Conservation (phyloP, 2,797 vertebrate species). For the Liparis tanakae region DNA sequence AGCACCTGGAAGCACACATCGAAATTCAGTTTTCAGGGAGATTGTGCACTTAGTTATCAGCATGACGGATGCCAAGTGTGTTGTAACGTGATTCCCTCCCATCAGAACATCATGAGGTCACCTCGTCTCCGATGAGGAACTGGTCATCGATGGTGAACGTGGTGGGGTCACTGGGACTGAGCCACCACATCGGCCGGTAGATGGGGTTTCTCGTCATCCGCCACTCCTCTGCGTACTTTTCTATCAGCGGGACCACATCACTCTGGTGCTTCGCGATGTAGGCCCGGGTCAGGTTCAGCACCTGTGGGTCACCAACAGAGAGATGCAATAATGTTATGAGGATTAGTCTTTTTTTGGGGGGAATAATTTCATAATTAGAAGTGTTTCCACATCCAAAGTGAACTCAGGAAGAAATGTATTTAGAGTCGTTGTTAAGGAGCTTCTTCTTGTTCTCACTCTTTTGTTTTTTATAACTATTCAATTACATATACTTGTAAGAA, state of each 20-base stretch:
- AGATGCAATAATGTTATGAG: neutral
- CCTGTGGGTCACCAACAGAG: slow-evolving; percentile 66
- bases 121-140: slow-evolving; percentile 93
- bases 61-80: slow-evolving; percentile 33
- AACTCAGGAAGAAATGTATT: slow-evolving; percentile 1
- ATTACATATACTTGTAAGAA: slow-evolving; percentile 30
- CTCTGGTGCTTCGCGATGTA: slow-evolving; percentile 86
- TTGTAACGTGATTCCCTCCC: slow-evolving; percentile 27
- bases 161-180: slow-evolving; percentile 85
- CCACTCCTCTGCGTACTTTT: slow-evolving; percentile 88
- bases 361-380: neutral
- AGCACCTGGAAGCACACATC: slow-evolving; percentile 82
- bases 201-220: slow-evolving; percentile 82
- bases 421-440: neutral
- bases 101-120: slow-evolving; percentile 63
- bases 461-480: slow-evolving; percentile 11
- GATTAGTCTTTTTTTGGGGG: neutral
- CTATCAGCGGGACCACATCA: slow-evolving; percentile 86
- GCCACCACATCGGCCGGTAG: slow-evolving; percentile 92
- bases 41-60: slow-evolving; percentile 42
- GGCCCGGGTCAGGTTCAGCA: slow-evolving; percentile 86
- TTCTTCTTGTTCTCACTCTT: slow-evolving; percentile 7
- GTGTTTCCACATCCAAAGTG: neutral
- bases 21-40: slow-evolving; percentile 31
- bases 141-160: slow-evolving; percentile 89